Evolutionary conservation across 2,797 vertebrate genomes (phyloP).

Genomic region (Siniperca obscura): DNA sequence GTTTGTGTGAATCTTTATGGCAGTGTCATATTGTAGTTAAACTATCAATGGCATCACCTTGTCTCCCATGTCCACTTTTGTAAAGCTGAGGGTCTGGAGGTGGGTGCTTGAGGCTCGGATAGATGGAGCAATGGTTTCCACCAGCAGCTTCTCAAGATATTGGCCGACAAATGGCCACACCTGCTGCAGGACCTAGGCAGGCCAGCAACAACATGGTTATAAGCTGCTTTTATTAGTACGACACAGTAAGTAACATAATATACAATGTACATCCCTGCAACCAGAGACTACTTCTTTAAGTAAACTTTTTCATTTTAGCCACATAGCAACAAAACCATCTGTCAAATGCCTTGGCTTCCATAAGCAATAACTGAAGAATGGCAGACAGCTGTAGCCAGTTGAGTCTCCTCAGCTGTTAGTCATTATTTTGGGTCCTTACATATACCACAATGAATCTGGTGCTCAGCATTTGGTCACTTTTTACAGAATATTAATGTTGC

Average conservation of each 20-base stretch:
- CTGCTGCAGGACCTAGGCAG: constrained; percentile 89
- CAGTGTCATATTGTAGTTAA: neutral
- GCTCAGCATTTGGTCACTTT: constrained; percentile 10
- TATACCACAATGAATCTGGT: neutral
- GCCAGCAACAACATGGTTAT: neutral
- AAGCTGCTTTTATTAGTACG: neutral
- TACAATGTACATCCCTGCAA: neutral
- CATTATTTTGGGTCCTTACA: constrained; percentile 16
- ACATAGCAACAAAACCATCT: constrained; percentile 24
- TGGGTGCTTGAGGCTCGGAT: constrained; percentile 90
- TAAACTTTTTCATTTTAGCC: constrained; percentile 18
- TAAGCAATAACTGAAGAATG: constrained; percentile 36
- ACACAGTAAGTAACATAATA: neutral
- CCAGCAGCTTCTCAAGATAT: constrained; percentile 93
- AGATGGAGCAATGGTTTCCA: constrained; percentile 91
- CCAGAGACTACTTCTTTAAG: neutral
- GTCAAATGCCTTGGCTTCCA: constrained; percentile 34
- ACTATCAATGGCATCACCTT: constrained; percentile 84
- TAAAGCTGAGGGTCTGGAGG: constrained; percentile 93
- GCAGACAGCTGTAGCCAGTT: constrained; percentile 53
- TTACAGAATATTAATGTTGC: constrained; percentile 15
- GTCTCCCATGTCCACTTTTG: constrained; percentile 92
- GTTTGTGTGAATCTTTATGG: constrained; percentile 8
- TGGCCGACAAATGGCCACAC: constrained; percentile 95
- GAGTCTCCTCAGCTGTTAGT: constrained; percentile 54